These are phyloP conservation scores for Chaenocephalus aceratus DNA, from an alignment of 2,113 vertebrate genomes.

Conservation along the genomic window DNA sequence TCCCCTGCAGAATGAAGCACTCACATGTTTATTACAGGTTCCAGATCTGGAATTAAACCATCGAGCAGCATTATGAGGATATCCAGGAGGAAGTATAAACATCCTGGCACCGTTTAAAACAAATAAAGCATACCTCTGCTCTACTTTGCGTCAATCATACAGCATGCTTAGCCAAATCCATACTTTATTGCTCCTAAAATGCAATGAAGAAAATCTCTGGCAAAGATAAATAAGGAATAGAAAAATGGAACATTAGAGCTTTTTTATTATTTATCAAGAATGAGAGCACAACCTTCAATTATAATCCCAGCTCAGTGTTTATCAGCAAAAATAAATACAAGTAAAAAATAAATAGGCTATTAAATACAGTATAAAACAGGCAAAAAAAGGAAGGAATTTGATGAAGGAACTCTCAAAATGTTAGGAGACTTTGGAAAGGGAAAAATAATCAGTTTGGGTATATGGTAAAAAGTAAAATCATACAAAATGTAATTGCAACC, in stretches of 20 bases:
- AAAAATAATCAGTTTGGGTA: conserved; percentile 58
- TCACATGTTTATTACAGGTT: conserved; percentile 36
- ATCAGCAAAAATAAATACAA: conserved; percentile 86
- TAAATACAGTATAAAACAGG: conserved; percentile 85
- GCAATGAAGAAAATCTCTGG: conserved; percentile 28
- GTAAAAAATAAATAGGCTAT: conserved; percentile 87
- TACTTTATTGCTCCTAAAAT: conserved; percentile 56
- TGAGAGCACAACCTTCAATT: conserved; percentile 79
- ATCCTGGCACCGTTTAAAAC: conserved; percentile 42
- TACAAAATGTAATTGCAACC: conserved; percentile 61
- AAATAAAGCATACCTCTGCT: conserved; percentile 32
- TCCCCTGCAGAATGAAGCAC: conserved; percentile 22
- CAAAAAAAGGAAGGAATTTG: conserved; percentile 54
- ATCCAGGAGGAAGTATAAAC: conserved; percentile 60
- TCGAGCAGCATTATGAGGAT: conserved; percentile 26
- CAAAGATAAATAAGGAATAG: conserved; percentile 38
- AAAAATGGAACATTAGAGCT: conserved; percentile 27
- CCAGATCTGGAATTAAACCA: conserved; percentile 22
- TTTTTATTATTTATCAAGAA: conserved; percentile 60
- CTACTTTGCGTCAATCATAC: conserved; percentile 33
- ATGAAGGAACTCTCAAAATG: conserved; percentile 46
- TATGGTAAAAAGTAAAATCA: conserved; percentile 55
- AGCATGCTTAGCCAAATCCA: conserved; percentile 9
- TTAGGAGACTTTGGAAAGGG: conserved; percentile 51
- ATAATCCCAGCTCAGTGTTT: conserved; percentile 82